These are phyloP conservation scores for Ips nitidus DNA, from an alignment of 1,140 invertebrate genomes.

Conservation along the genomic window DNA sequence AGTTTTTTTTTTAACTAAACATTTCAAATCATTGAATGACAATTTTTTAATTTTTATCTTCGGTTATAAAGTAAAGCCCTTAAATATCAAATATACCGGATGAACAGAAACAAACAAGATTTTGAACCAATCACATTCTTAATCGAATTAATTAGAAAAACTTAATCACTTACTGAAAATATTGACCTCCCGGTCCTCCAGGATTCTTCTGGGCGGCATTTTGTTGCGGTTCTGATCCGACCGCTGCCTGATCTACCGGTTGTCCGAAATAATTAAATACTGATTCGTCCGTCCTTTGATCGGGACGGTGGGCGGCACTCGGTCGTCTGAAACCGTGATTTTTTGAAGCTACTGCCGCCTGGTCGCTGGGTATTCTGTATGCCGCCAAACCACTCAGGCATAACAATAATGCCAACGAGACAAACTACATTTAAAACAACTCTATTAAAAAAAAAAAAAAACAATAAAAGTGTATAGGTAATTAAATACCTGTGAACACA, in stretches of 20 bases:
- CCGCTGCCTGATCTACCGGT: no score
- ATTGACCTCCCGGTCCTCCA: neutral
- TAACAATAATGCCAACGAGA: neutral
- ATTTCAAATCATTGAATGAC: no score
- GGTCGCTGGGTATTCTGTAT: neutral
- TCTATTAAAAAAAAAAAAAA: constrained; percentile 10
- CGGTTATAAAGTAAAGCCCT: no score
- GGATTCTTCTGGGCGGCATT: neutral
- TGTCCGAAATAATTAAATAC: no score
- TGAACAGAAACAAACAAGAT: no score
- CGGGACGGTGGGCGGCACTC: neutral
- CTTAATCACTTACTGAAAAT: constrained; percentile 4
- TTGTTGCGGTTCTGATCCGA: neutral
- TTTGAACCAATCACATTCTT: no score
- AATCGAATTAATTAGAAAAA: neutral
- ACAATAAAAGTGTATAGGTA: neutral
- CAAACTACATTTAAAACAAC: neutral
- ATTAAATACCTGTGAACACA: constrained; percentile 11
- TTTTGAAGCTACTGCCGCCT: neutral
- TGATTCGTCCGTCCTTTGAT: neutral
- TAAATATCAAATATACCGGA: no score
- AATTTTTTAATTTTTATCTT: no score
- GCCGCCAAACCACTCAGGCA: constrained; percentile 1
- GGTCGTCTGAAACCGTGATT: neutral
- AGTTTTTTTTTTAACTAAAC: no score